Evolutionary conservation across 1,140 invertebrate species (phyloP), one percentile per base, ranked within the genome.

Genomic region (Calycopis cecrops): DNA sequence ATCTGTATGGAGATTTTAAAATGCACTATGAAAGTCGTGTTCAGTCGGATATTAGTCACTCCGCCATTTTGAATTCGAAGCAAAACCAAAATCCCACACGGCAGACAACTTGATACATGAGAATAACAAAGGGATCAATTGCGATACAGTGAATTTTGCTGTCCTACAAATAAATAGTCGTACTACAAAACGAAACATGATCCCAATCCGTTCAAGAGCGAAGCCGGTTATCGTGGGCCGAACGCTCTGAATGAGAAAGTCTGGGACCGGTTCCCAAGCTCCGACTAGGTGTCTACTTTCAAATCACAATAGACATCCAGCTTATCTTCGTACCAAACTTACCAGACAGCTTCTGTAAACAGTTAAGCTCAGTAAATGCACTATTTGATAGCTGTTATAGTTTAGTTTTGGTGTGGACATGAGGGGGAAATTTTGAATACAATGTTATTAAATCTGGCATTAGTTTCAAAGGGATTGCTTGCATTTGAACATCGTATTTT

Each of bases 231-330:
- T 57, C 71, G 77, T 76, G 69, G 72, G 70, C 67, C 65, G 73
- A 66, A 53, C 28, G 48, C 48, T 62, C 59, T 86, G 71, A 79
- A 79, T 82, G 79, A 83, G 83, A 86, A 86, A 86, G 83, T 79
- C 67, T 62, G 65, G 55, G 73, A 86, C 83, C 83, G 83, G 83
- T 86, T 70, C 65, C 60, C 59, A 53, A 60, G 52, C 65, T 73
- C 68, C 79, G 67, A 73, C 73, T 67, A 65, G 60, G 65, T 68
- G 78, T 79, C 79, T 78, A 85, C 83, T 86, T 86, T 86, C 83
- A 80, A 80, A 74, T 80, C 73, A 86, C 83, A 86, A 86, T 83
- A 73, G 73, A 73, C 66, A 60, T 69, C 65, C 66, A 67, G 65
- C 66, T 76, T 77, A 76, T 76, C 64, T 70, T 42, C 55, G 51